Conservation (phyloP, 1,140 invertebrate genomes). For the Drosophila albomicans region DNA sequence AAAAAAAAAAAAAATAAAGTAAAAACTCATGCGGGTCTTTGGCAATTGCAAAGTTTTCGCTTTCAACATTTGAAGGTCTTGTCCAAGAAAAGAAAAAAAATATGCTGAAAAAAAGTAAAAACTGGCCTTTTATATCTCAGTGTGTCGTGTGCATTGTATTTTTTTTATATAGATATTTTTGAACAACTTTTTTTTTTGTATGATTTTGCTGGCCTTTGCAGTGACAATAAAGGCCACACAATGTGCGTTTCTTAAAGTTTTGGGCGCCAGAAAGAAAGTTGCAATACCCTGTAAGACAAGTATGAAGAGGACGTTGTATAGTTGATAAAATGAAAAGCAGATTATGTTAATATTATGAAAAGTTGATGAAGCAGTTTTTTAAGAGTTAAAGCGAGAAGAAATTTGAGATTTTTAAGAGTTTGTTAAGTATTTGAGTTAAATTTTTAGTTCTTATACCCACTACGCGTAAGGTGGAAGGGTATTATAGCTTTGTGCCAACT, state of each 20-base stretch:
- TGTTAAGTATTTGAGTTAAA: no score
- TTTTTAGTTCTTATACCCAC: no score
- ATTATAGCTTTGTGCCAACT: no score
- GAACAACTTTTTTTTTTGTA: conserved; percentile 46
- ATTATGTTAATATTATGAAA: no score
- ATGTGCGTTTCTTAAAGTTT: conserved; percentile 48
- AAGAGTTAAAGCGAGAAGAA: no score
- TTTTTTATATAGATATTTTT: conserved; percentile 22
- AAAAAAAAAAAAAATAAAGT: not conserved
- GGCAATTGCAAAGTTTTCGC: conserved; percentile 64
- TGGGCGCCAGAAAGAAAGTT: conserved; percentile 59
- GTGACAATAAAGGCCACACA: conserved; percentile 65
- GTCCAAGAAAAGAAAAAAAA: conserved; percentile 47
- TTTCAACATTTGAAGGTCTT: conserved; percentile 72
- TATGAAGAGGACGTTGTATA: not conserved
- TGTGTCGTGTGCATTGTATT: conserved; percentile 45
- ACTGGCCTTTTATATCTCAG: conserved; percentile 23
- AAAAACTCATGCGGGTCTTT: conserved; percentile 28
- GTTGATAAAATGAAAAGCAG: not conserved
- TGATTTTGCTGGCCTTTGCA: conserved; percentile 48
- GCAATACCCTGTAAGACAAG: conserved; percentile 29
- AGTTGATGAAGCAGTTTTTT: no score
- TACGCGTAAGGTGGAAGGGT: no score
- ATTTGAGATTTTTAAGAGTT: no score
- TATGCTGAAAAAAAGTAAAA: conserved; percentile 43